Conservation (phyloP, 2,113 vertebrate species). For the Hydrolagus affinis region DNA sequence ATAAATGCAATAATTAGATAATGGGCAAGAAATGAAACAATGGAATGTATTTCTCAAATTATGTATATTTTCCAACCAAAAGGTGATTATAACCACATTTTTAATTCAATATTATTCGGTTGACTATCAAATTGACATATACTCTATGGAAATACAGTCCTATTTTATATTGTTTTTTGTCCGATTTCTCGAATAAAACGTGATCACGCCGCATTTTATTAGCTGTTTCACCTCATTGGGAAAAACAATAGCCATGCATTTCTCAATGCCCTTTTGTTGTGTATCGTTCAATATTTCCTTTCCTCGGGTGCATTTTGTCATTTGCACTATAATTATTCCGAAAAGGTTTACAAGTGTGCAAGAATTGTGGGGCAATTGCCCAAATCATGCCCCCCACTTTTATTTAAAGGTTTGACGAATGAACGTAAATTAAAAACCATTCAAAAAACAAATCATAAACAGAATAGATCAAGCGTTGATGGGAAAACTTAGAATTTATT, state of each 20-base stretch:
- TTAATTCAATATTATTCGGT: background rate
- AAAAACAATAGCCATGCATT: slow-evolving; percentile 13
- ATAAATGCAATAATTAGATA: background rate
- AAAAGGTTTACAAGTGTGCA: background rate
- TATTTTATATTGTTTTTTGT: slow-evolving; percentile 17
- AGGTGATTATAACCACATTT: background rate
- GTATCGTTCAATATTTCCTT: background rate
- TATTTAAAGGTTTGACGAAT: background rate
- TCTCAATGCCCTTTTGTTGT: background rate
- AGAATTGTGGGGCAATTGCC: background rate
- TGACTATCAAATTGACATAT: background rate
- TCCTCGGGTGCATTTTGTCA: background rate
- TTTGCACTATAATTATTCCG: background rate
- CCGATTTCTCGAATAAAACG: background rate
- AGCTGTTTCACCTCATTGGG: background rate
- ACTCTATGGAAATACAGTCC: background rate
- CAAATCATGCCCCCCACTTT: background rate
- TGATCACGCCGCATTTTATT: slow-evolving; percentile 15
- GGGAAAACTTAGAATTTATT: slow-evolving; percentile 20
- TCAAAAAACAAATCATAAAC: slow-evolving; percentile 9
- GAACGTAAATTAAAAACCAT: background rate
- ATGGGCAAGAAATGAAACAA: background rate
- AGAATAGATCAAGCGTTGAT: slow-evolving; percentile 7
- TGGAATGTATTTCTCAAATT: background rate
- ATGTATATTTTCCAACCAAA: background rate